Conservation (phyloP, 2,113 vertebrate genomes). For the Psittacula cyanocephala region DNA sequence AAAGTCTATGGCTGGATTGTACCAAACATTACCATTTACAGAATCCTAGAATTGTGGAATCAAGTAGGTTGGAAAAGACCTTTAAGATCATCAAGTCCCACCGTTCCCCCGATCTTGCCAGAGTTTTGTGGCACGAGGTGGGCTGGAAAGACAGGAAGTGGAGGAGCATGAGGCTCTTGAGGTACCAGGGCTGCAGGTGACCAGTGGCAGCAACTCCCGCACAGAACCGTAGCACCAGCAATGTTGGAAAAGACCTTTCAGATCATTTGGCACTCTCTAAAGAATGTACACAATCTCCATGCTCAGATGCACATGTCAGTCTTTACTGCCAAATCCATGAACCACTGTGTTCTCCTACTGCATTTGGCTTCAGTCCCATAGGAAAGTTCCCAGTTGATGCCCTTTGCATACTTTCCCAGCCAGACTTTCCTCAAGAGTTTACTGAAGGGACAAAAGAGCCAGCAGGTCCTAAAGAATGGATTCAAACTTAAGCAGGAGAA, state of each 20-base stretch:
- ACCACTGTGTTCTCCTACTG: background rate
- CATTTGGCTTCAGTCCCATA: background rate
- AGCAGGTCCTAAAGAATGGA: background rate
- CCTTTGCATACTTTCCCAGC: background rate
- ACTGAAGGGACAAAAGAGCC: background rate
- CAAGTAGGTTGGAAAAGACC: background rate
- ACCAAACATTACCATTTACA: background rate
- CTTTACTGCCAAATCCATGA: conserved; percentile 2
- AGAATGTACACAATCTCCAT: background rate
- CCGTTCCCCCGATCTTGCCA: background rate
- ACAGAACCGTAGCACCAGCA: background rate
- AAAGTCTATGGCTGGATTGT: background rate
- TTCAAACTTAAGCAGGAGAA: background rate
- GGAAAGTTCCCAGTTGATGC: background rate
- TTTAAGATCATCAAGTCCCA: background rate
- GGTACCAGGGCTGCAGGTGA: background rate
- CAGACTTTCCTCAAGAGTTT: background rate
- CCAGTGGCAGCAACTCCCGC: background rate
- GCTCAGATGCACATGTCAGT: background rate
- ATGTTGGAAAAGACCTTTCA: background rate
- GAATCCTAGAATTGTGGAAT: background rate
- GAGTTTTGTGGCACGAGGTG: background rate
- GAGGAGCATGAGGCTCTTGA: background rate
- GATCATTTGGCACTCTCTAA: background rate
- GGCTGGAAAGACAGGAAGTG: background rate